Conservation (phyloP, 2,888 invertebrate species). For the Lysandra coridon region DNA sequence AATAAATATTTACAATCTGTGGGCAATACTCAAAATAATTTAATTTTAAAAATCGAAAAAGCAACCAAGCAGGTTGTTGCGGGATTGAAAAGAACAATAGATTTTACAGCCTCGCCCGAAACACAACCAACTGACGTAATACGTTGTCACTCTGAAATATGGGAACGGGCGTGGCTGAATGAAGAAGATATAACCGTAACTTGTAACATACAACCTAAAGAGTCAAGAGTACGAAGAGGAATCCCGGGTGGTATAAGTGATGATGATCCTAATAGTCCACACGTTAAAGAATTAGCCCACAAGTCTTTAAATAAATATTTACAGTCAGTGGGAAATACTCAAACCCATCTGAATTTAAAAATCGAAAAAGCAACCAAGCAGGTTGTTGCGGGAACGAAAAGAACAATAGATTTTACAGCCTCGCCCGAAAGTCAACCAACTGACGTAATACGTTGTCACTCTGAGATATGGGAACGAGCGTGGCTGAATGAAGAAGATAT, state of each 20-base stretch:
- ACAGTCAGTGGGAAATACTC: slow-evolving; percentile 40
- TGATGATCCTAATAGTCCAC: slow-evolving; percentile 42
- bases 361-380: slow-evolving; percentile 53
- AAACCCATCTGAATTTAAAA: slow-evolving; percentile 53
- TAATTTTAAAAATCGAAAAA: too few species aligned
- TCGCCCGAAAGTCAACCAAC: slow-evolving; percentile 42
- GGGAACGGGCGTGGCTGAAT: slow-evolving; percentile 76
- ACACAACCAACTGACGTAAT: slow-evolving; percentile 36
- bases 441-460: slow-evolving; percentile 53
- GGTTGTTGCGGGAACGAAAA: slow-evolving; percentile 73
- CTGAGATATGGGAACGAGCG: slow-evolving; percentile 79
- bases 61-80: slow-evolving; percentile 46
- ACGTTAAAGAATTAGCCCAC: slow-evolving; percentile 50
- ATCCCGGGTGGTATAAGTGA: slow-evolving; percentile 29
- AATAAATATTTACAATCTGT: too few species aligned
- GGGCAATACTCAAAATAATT: too few species aligned
- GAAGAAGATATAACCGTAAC: slow-evolving; percentile 55
- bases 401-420: slow-evolving; percentile 52
- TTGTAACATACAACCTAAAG: slow-evolving; percentile 49
- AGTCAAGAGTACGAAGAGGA: neutral
- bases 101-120: slow-evolving; percentile 49
- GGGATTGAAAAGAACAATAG: slow-evolving; percentile 50
- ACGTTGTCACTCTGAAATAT: slow-evolving; percentile 69
- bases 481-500: slow-evolving; percentile 76
- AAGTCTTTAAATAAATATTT: slow-evolving; percentile 51